Evolutionary conservation across 2,888 invertebrate genomes (phyloP), one percentile per base, ranked within the genome.

Genomic region (Osedax fenrisi): DNA sequence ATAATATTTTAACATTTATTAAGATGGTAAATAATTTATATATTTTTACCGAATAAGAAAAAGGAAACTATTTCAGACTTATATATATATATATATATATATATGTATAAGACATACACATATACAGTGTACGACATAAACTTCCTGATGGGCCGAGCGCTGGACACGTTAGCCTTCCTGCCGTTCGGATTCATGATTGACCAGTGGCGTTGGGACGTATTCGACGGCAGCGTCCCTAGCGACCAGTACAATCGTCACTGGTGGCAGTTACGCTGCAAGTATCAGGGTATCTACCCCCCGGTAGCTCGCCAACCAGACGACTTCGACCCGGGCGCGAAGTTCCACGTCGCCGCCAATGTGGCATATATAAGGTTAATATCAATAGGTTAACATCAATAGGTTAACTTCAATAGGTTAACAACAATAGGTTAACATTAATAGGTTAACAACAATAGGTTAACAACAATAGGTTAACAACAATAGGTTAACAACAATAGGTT

Each of bases 111-210:
- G 13, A 56, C n/a, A 56, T 26, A 24, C 69, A 10, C 25, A 22
- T 69, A 41, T 78, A 1, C 79, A 82, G 82, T 83, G 72, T 77
- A 77, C 24, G 81, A 83, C 26, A 82, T 86, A 56, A 86, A 86
- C 79, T 82, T 81, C 75, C 79, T 86, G 70, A 84, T 86, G 83
- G 81, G 80, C 78, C 83, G 82, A 77, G 86, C 86, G 0, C 78
- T 87, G 66, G 81, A 84, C 24, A 83, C 84, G 73, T 79, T 86
- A 26, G 85, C 84, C n/a, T 85, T 85, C 77, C 79, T 86, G 23
- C 86, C 86, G 3, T 86, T 85, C 79, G 83, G 82, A 2, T 83
- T 85, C 73, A 79, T 85, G 23, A 82, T 86, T 59, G 86, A 87
- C 78, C 82, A 83, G 76, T 87, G 85, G 85, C 78, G 86, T 27